phyloP scores from a whole-genome alignment of 2,888 invertebrate genomes.

The Poecilus cupreus region DNA sequence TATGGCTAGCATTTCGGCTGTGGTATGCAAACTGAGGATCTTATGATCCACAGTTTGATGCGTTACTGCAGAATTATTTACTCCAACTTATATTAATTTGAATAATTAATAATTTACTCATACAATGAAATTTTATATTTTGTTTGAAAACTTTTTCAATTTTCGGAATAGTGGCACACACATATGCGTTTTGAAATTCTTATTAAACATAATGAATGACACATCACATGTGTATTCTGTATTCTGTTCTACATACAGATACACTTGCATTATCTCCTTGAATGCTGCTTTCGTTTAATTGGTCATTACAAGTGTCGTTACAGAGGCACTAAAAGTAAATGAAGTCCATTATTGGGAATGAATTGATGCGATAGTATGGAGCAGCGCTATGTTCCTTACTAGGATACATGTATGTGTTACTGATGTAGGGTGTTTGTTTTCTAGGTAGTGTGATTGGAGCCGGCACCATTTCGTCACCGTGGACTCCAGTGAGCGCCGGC shows the following conservation, averaged over 20 bases:
- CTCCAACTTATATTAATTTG: too few relatives aligned
- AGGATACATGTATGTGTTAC: neutral
- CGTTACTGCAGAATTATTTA: too few relatives aligned
- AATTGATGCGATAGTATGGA: neutral
- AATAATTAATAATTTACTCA: too few relatives aligned
- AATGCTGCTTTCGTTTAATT: neutral
- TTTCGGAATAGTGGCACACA: too few relatives aligned
- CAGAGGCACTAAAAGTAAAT: neutral
- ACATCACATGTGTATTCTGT: neutral
- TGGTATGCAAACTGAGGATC: too few relatives aligned
- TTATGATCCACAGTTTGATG: too few relatives aligned
- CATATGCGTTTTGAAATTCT: too few relatives aligned
- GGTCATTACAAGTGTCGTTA: neutral
- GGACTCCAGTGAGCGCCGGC: constrained; percentile 92
- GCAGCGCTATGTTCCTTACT: neutral
- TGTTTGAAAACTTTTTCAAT: too few relatives aligned
- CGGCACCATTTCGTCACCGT: constrained; percentile 97
- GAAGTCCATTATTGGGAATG: neutral
- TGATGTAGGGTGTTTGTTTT: constrained; percentile 43
- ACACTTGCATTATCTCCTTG: too few relatives aligned
- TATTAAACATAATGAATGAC: neutral
- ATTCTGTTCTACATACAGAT: neutral
- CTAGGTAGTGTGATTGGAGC: constrained; percentile 83
- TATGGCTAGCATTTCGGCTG: too few relatives aligned
- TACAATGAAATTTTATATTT: too few relatives aligned